Base-by-base conservation (phyloP, 2,113 vertebrate genomes). In the Jacana jacana region DNA sequence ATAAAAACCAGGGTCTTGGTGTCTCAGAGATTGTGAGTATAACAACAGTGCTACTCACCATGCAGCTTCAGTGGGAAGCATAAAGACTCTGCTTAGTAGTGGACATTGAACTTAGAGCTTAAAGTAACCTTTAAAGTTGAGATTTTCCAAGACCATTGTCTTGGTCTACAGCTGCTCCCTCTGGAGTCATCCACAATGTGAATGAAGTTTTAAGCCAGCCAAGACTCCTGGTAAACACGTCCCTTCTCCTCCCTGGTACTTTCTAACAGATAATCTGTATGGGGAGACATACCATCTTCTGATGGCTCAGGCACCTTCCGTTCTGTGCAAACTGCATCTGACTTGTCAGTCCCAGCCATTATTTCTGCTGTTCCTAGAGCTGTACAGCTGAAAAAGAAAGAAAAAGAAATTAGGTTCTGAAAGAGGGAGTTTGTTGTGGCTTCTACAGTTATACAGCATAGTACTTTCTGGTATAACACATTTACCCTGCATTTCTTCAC, bases 281-380 rank as follows among this genome's bases (percentile, higher is more conserved):
- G 1, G 77, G 81, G 70, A 86, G 42, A 97, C 89, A 6, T 96
- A 98, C 98, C 98, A 3, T 96, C 91, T 39, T 97, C 91, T 1
- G 91, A 86, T 33, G 86, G 91, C 44, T 81, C 79, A 37, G 86
- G 58, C 5, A 51, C 64, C 77, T 77, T 95, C 86, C 9, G 54
- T 64, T 94, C 72, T 49, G 77, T 57, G 27, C 98, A 98, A 69
- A 98, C 76, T 46, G 75, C 97, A 58, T 98, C 98, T 22, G 98
- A 97, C 40, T 91, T 92, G 31, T 96, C 88, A 4, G 97, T 98
- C 46, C 98, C 98, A 14, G 70, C 92, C n/a, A 3, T 7, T 1
- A 51, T 71, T 95, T 98, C 98, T 20, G 12, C 73, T 60, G 87
- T 73, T 84, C 98, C 98, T 61, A 98, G 91, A 75, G 81, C 39